Percentiles rank a stretch among this genome's conserved stretches.
Evolutionary conservation across 2,888 invertebrate species (phyloP).

Genomic region (Drosophila paramelanica): DNA sequence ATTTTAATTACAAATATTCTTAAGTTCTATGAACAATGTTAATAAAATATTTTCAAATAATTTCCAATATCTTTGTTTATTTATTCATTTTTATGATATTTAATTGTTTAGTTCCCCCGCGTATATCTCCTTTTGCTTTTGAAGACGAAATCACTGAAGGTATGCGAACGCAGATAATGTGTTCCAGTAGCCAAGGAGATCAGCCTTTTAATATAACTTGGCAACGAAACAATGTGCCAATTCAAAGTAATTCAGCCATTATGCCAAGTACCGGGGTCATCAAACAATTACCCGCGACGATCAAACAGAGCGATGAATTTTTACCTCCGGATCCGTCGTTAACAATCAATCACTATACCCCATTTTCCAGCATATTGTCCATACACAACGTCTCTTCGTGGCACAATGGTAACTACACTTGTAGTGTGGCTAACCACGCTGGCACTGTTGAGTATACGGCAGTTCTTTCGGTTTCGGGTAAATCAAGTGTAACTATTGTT

Average conservation of each 20-base stretch:
- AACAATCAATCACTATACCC: constrained; percentile 86
- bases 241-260: constrained; percentile 69
- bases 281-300: constrained; percentile 22
- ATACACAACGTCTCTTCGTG: constrained; percentile 85
- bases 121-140: constrained; percentile 93
- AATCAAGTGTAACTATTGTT: constrained; percentile 67
- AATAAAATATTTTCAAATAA: background rate
- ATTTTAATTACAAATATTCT: background rate
- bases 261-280: constrained; percentile 50
- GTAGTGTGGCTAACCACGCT: constrained; percentile 84
- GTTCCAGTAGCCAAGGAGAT: constrained; percentile 87
- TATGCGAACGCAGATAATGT: constrained; percentile 90
- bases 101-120: constrained; percentile 88
- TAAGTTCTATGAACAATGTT: constrained; percentile 3
- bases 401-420: constrained; percentile 85
- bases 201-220: constrained; percentile 87
- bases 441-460: constrained; percentile 86
- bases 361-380: constrained; percentile 86
- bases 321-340: constrained; percentile 81
- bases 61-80: constrained; percentile 14
- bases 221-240: constrained; percentile 85
- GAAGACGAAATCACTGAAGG: constrained; percentile 92
- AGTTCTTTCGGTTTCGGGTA: constrained; percentile 86
- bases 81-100: constrained; percentile 18
- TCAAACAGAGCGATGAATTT: constrained; percentile 38